phyloP scores from a whole-genome alignment of 2,113 vertebrate genomes.

The Drymodes brunneopygia region DNA sequence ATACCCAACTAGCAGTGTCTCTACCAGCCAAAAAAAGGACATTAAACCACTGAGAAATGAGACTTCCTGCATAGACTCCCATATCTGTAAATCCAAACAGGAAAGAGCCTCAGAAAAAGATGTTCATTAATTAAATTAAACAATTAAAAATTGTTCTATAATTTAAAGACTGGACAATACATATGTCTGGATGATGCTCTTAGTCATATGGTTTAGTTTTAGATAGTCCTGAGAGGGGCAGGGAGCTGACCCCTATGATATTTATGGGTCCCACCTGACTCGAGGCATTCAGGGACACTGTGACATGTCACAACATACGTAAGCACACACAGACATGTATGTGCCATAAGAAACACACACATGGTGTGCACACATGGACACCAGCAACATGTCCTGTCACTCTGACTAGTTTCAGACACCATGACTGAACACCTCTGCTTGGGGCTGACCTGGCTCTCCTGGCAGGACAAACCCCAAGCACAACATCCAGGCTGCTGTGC shows the following conservation, averaged over 20 bases:
- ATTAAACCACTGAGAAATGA: not conserved
- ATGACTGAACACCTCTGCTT: not conserved
- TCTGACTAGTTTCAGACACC: too few species aligned
- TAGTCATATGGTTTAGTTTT: not conserved
- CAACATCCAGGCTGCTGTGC: not conserved
- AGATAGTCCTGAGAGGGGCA: not conserved
- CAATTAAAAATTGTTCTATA: not conserved
- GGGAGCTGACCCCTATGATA: not conserved
- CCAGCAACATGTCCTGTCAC: not conserved
- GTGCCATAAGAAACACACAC: rapidly evolving
- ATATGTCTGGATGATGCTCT: rapidly evolving
- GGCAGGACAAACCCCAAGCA: not conserved
- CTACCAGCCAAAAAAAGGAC: not conserved
- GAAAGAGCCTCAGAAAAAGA: not conserved
- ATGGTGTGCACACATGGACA: rapidly evolving
- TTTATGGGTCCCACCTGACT: not conserved
- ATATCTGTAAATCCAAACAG: not conserved
- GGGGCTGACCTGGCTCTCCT: not conserved
- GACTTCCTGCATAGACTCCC: not conserved
- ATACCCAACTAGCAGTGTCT: not conserved
- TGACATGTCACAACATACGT: not conserved
- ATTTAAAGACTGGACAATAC: not conserved
- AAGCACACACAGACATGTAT: rapidly evolving
- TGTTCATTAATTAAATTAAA: too few species aligned
- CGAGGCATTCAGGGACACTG: not conserved